phyloP scores from a whole-genome alignment of 2,888 invertebrate species.

The Diplazon laetatorius region DNA sequence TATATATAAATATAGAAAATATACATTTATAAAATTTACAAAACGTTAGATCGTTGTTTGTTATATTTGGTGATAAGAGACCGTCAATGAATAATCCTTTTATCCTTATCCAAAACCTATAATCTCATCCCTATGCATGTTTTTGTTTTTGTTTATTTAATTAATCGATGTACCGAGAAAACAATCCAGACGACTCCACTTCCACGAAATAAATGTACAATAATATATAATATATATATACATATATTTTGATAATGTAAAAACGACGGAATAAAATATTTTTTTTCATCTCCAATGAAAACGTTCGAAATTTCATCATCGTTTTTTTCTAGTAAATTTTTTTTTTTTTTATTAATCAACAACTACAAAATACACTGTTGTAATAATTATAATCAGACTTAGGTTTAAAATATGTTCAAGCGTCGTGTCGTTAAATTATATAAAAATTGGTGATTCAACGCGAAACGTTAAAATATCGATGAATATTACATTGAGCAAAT shows the following conservation, averaged over 20 bases:
- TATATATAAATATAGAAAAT: no score
- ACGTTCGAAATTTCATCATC: background rate
- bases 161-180: conserved; percentile 2
- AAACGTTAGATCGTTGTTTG: conserved; percentile 23
- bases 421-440: conserved; percentile 46
- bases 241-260: conserved; percentile 47
- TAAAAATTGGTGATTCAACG: conserved; percentile 7
- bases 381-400: conserved; percentile 64
- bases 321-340: conserved; percentile 68
- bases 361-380: conserved; percentile 71
- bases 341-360: conserved; percentile 69
- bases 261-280: conserved; percentile 33
- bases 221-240: no score
- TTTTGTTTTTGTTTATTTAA: conserved; percentile 3
- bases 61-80: background rate
- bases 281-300: conserved; percentile 18
- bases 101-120: conserved; percentile 19
- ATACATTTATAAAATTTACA: no score
- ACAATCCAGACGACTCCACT: background rate
- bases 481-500: conserved; percentile 64
- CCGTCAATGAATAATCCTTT: background rate
- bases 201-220: conserved; percentile 41
- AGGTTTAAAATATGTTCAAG: conserved; percentile 59
- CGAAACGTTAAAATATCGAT: conserved; percentile 37
- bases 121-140: conserved; percentile 34